A percentile compares a stretch with the other conserved stretches of the same genome.
phyloP scores from a whole-genome alignment of 2,113 vertebrate genomes.

The Pygoscelis antarcticus region DNA sequence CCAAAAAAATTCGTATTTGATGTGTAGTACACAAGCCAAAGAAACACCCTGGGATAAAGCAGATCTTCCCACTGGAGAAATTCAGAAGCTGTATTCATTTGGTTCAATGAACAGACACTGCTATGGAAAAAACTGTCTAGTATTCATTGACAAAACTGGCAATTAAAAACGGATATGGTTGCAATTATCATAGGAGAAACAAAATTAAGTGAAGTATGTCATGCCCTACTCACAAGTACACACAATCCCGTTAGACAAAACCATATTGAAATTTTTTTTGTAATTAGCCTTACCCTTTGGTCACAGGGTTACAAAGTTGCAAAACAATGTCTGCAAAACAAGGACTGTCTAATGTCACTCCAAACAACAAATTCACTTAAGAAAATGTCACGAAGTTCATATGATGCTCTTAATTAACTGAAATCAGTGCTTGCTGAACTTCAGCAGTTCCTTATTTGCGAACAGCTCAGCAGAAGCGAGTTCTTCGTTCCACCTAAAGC shows the following conservation, averaged over 20 bases:
- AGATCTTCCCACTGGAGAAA: constrained; percentile 13
- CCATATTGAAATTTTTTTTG: not conserved
- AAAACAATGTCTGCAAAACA: not conserved
- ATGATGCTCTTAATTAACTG: not conserved
- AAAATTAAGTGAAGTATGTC: constrained; percentile 7
- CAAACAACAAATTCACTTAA: not conserved
- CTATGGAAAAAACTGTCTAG: not conserved
- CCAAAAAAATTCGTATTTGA: not conserved
- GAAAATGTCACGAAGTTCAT: not conserved
- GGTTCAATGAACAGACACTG: constrained; percentile 3
- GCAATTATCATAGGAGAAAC: constrained; percentile 25
- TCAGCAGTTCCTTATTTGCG: not conserved
- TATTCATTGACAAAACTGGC: not conserved
- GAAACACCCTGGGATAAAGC: not conserved
- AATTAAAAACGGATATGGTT: constrained; percentile 31
- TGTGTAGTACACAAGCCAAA: not conserved
- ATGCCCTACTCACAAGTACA: not conserved
- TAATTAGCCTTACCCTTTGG: not conserved
- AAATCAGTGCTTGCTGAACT: not conserved
- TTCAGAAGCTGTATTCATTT: not conserved
- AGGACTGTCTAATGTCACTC: not conserved
- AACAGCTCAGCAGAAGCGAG: not conserved
- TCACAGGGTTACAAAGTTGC: not conserved
- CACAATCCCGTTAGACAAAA: not conserved
- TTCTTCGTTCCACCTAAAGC: constrained; percentile 66